Percentiles rank a stretch among this genome's conserved stretches.
Evolutionary conservation across 2,113 vertebrate species (phyloP).

Genomic region (Halichoerus grypus): DNA sequence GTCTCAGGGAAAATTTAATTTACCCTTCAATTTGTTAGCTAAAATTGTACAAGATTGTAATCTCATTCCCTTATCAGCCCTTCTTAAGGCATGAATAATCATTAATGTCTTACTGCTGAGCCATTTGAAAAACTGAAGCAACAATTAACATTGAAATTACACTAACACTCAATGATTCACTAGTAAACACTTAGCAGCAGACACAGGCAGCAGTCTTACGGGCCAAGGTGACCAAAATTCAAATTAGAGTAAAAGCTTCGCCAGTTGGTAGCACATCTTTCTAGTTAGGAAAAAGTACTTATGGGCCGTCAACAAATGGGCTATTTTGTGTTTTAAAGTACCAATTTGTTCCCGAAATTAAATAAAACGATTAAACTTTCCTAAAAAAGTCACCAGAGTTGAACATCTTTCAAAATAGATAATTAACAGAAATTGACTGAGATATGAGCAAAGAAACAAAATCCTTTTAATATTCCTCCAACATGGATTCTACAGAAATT

Average conservation of each 20-base stretch:
- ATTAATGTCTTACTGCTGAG: slow-evolving; percentile 71
- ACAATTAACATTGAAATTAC: slow-evolving; percentile 78
- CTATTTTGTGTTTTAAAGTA: slow-evolving; percentile 51
- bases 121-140: slow-evolving; percentile 72
- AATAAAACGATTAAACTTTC: slow-evolving; percentile 56
- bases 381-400: slow-evolving; percentile 33
- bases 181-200: slow-evolving; percentile 62
- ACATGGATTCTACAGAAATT: neutral
- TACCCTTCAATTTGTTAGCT: slow-evolving; percentile 74
- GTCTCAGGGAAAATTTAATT: slow-evolving; percentile 68
- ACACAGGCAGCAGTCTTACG: slow-evolving; percentile 40
- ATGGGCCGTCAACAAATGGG: neutral
- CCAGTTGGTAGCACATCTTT: slow-evolving; percentile 52
- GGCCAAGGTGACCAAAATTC: slow-evolving; percentile 60
- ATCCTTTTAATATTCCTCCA: slow-evolving; percentile 21
- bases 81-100: slow-evolving; percentile 72
- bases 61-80: slow-evolving; percentile 72
- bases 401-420: slow-evolving; percentile 37
- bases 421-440: slow-evolving; percentile 52
- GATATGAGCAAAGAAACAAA: slow-evolving; percentile 46
- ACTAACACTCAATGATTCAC: slow-evolving; percentile 66
- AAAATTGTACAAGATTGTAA: slow-evolving; percentile 69
- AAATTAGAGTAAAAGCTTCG: slow-evolving; percentile 17
- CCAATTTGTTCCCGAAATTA: slow-evolving; percentile 32
- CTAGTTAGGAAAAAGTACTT: slow-evolving; percentile 35